phyloP scores from a whole-genome alignment of 2,113 vertebrate species.

The Macquaria australasica region DNA sequence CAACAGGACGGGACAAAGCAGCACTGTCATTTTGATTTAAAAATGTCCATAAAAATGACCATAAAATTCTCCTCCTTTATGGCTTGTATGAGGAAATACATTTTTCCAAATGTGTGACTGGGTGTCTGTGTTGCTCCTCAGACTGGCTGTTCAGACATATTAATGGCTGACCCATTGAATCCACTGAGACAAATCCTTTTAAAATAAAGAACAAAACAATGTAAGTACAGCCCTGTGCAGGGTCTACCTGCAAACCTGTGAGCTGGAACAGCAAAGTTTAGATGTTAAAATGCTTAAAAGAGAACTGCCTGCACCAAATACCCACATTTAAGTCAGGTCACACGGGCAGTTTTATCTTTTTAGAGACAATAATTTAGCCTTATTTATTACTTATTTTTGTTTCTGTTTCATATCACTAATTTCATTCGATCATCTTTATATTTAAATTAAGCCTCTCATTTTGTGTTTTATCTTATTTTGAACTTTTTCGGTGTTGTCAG shows the following conservation, averaged over 20 bases:
- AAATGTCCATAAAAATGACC: no score
- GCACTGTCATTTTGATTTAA: background rate
- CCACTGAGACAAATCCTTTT: background rate
- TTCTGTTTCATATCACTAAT: background rate
- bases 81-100: background rate
- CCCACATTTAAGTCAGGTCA: background rate
- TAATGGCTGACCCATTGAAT: conserved; percentile 1
- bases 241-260: background rate
- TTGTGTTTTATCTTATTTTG: background rate
- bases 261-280: background rate
- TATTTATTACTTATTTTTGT: background rate
- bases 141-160: background rate
- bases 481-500: background rate
- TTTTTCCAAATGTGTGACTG: no score
- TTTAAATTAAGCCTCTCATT: background rate
- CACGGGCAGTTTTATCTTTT: background rate
- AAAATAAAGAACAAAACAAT: background rate
- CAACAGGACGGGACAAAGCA: background rate
- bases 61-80: background rate
- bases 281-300: background rate
- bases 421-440: background rate
- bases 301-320: background rate
- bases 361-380: background rate
- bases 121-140: no score
- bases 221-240: background rate